Percentiles rank a stretch among this genome's conserved stretches.
Conservation (phyloP, 1,140 invertebrate genomes). For the Asobara japonica region DNA sequence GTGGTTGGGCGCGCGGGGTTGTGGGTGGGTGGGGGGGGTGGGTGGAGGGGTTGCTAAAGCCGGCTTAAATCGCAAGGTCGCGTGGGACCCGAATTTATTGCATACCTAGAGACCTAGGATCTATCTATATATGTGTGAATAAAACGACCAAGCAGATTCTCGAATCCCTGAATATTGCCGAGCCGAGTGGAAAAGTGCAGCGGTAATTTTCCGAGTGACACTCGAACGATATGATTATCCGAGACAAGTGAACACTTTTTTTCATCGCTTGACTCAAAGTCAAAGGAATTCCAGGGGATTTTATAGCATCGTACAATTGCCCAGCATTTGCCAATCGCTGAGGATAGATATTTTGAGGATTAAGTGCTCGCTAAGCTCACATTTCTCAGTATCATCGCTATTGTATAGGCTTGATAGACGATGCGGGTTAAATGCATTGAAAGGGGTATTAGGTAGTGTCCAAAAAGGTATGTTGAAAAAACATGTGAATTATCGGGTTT, state of each 20-base stretch:
- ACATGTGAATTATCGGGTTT: too few relatives aligned
- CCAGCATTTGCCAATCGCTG: too few relatives aligned
- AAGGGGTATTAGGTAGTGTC: too few relatives aligned
- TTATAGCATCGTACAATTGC: too few relatives aligned
- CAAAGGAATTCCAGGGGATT: neutral
- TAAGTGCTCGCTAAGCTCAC: too few relatives aligned
- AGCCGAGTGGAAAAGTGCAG: slow-evolving; percentile 29
- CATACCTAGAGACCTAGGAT: slow-evolving; percentile 19
- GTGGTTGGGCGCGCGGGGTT: too few relatives aligned
- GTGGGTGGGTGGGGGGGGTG: neutral
- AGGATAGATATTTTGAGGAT: too few relatives aligned
- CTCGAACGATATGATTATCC: slow-evolving; percentile 21
- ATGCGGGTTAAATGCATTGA: too few relatives aligned
- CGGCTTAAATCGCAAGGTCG: slow-evolving; percentile 61
- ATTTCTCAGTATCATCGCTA: too few relatives aligned
- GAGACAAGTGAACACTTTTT: slow-evolving; percentile 5
- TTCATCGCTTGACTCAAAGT: neutral
- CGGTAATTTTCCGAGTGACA: slow-evolving; percentile 31
- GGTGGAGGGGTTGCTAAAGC: slow-evolving; percentile 57
- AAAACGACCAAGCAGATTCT: slow-evolving; percentile 21
- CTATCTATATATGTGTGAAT: neutral
- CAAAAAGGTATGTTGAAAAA: too few relatives aligned
- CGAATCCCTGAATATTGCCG: slow-evolving; percentile 35
- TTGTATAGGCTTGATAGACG: too few relatives aligned
- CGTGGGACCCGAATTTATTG: slow-evolving; percentile 56